Percentiles rank a stretch among this genome's conserved stretches.
Evolutionary conservation across 1,140 invertebrate genomes (phyloP).

Genomic region (Mercenaria mercenaria): DNA sequence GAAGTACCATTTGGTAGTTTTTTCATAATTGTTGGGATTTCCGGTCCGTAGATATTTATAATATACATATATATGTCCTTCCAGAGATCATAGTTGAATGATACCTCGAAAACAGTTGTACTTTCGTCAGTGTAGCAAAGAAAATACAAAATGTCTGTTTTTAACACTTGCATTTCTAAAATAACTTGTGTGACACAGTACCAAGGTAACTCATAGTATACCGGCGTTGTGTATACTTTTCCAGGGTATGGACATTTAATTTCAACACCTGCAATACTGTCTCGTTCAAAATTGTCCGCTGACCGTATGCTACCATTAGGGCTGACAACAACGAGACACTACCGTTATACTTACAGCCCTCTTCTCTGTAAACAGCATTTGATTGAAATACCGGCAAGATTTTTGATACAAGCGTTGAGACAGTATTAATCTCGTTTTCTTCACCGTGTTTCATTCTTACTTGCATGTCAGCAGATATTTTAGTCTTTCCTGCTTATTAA

Average conservation of each 20-base stretch:
- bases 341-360: conserved; percentile 28
- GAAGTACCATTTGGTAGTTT: not conserved
- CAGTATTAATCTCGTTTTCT: conserved; percentile 53
- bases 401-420: conserved; percentile 42
- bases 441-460: conserved; percentile 33
- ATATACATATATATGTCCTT: not conserved
- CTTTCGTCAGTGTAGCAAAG: conserved; percentile 30
- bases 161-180: conserved; percentile 50
- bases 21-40: not conserved
- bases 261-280: conserved; percentile 23
- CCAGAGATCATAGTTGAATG: conserved; percentile 5
- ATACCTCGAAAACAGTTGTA: conserved; percentile 17
- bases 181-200: conserved; percentile 54
- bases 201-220: conserved; percentile 53
- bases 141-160: conserved; percentile 17
- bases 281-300: not conserved
- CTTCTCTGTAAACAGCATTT: conserved; percentile 23
- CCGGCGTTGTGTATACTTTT: conserved; percentile 1
- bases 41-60: conserved; percentile 25
- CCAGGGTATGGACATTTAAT: conserved; percentile 65
- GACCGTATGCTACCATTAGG: conserved; percentile 40
- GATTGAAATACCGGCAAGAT: conserved; percentile 38
- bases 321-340: not conserved
- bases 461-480: not conserved
- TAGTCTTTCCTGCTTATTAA: not conserved